phyloP scores from a whole-genome alignment of 2,113 vertebrate species.

The Lepus europaeus region DNA sequence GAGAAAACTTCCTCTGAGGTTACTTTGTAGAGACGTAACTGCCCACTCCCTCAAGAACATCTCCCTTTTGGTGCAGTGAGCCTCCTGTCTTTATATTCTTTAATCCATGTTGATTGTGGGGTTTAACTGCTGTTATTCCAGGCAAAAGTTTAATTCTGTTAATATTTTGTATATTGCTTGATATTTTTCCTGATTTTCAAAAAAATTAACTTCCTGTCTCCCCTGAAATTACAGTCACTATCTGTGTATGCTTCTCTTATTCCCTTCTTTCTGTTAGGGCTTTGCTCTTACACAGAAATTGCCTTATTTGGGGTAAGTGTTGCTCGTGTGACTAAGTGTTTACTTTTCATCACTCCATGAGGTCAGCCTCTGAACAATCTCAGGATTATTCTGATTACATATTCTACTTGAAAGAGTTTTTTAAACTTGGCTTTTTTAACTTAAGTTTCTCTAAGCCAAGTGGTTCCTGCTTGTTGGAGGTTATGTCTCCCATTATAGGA shows the following conservation, averaged over 20 bases:
- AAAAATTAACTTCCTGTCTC: not conserved
- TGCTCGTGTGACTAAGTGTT: conserved; percentile 50
- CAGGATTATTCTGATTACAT: conserved; percentile 28
- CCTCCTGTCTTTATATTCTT: conserved; percentile 29
- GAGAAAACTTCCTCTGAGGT: conserved; percentile 31
- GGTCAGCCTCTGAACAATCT: conserved; percentile 50
- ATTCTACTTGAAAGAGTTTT: conserved; percentile 59
- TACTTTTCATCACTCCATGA: conserved; percentile 47
- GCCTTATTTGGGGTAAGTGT: conserved; percentile 69
- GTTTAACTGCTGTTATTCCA: conserved; percentile 23
- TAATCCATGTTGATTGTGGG: not conserved
- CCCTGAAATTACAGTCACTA: not conserved
- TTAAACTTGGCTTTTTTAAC: conserved; percentile 15
- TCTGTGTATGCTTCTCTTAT: conserved; percentile 38
- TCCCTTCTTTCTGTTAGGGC: not conserved
- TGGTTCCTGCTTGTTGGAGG: conserved; percentile 13
- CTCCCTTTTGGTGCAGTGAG: conserved; percentile 26
- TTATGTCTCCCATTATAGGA: conserved; percentile 20
- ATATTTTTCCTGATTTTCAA: not conserved
- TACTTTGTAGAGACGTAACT: not conserved
- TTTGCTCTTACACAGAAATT: conserved; percentile 59
- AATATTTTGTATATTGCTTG: conserved; percentile 4
- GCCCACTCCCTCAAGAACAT: not conserved
- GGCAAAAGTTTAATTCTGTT: conserved; percentile 34
- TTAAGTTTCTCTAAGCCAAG: conserved; percentile 45